These are phyloP conservation scores for Pampus argenteus DNA, from an alignment of 2,797 vertebrate genomes.

Conservation along the genomic window DNA sequence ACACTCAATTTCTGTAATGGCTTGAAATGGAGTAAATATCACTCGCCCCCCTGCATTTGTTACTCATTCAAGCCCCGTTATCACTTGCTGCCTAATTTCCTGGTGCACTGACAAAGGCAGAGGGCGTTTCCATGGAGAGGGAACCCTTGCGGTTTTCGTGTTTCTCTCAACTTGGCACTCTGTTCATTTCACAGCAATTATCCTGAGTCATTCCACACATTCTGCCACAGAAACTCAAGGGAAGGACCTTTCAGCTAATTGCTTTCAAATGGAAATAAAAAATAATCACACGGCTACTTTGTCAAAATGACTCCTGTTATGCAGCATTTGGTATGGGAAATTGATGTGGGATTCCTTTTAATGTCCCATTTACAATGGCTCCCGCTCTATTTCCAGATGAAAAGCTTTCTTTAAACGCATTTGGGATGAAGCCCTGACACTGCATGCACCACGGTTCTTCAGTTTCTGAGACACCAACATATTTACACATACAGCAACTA, in stretches of 20 bases:
- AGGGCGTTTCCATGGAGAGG: constrained; percentile 83
- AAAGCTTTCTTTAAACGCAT: constrained; percentile 61
- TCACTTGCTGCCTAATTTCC: constrained; percentile 81
- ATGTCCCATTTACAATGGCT: constrained; percentile 74
- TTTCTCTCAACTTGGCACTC: constrained; percentile 77
- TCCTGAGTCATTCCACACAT: constrained; percentile 79
- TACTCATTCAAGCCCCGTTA: constrained; percentile 80
- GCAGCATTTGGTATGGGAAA: constrained; percentile 70
- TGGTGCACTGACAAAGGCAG: constrained; percentile 78
- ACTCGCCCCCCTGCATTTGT: constrained; percentile 71
- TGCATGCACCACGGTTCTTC: constrained; percentile 16
- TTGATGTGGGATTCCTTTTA: constrained; percentile 76
- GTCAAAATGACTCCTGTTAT: constrained; percentile 76
- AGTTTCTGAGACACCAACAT: constrained; percentile 31
- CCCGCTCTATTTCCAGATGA: constrained; percentile 67
- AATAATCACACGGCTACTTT: constrained; percentile 82
- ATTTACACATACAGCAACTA: background rate
- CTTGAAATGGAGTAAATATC: constrained; percentile 83
- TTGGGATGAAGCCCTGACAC: constrained; percentile 54
- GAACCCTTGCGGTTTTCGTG: constrained; percentile 73
- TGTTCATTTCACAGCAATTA: constrained; percentile 86
- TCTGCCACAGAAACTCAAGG: constrained; percentile 76
- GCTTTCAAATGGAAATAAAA: constrained; percentile 85
- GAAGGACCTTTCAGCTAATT: constrained; percentile 81
- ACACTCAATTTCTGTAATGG: constrained; percentile 82